Base-by-base conservation (phyloP, 2,888 invertebrate species). In the Taenaris catops region DNA sequence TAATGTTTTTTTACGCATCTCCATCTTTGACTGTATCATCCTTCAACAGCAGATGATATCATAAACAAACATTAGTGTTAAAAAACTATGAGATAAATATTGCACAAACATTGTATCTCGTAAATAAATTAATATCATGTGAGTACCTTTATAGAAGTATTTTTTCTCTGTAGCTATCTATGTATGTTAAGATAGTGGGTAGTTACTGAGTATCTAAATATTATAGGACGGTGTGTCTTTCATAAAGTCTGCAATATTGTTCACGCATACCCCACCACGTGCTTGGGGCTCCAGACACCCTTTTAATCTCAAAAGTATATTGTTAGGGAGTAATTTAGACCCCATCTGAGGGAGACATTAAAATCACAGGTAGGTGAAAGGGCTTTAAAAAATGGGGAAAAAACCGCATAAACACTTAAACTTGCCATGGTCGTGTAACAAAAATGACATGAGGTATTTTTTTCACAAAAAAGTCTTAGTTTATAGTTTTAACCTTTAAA, bases 291-390 rank as follows among this genome's bases (percentile, higher is more conserved):
- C 53, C 80, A 81, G 80, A 83, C 80, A 74, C 78, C 80, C 76
- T 66, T 80, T 79, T 75, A 76, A 78, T 78, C 76, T 72, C 65
- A 67, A 66, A 75, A 76, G 79, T 71, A 70, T 68, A 63, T 74
- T 73, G 66, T 70, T 63, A 70, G 66, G 61, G 56, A 63, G 76
- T 76, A 78, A 80, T 81, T 81, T 78, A 79, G 79, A 79, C 78
- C 66, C 64, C 75, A 80, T 81, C 79, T 60, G 58, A 60, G 65
- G 63, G 66, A 51, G 55, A 65, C 73, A 71, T 73, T 73, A 73
- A 72, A 68, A 43, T 75, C 65, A 58, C 60, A 61, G 55, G 44
- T 50, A 69, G 39, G 42, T 45, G 44, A 45, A 44, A 48, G 43
- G 38, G 41, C 29, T 38, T 31, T 31, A 36, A 34, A 38, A 38